Percentiles rank a stretch among this genome's conserved stretches.
Conservation (phyloP, 2,888 invertebrate genomes). For the Acronicta psi region DNA sequence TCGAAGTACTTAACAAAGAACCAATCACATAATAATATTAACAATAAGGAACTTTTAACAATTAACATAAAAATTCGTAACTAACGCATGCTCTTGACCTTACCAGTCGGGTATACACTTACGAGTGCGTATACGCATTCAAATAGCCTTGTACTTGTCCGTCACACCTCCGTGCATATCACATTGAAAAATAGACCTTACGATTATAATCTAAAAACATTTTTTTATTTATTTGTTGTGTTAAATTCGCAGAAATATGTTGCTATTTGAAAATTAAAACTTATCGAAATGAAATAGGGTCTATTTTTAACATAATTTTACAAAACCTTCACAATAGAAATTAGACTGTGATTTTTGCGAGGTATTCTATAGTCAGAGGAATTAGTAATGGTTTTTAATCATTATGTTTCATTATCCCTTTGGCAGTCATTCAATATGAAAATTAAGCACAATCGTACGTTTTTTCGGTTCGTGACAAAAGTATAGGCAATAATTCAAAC, state of each 20-base stretch:
- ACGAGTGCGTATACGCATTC: constrained; percentile 38
- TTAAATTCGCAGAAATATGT: background rate
- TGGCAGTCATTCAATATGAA: constrained; percentile 5
- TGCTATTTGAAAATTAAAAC: background rate
- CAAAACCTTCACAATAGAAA: constrained; percentile 22
- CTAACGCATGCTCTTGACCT: constrained; percentile 39
- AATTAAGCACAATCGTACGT: background rate
- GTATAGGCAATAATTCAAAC: background rate
- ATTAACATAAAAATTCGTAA: constrained; percentile 3
- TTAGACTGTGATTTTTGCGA: constrained; percentile 24
- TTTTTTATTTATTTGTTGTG: background rate
- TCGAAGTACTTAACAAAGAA: too few species aligned
- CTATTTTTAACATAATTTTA: background rate
- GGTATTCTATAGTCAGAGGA: constrained; percentile 23
- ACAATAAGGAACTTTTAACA: constrained; percentile 31
- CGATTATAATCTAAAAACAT: rapidly evolving
- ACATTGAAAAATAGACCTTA: constrained; percentile 23
- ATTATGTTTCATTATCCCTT: constrained; percentile 14
- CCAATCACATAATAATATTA: constrained; percentile 3
- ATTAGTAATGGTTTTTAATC: constrained; percentile 20
- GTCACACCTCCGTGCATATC: constrained; percentile 43
- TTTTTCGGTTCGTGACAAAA: background rate
- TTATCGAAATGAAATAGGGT: background rate
- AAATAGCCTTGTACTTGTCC: constrained; percentile 57
- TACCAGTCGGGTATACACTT: constrained; percentile 32